Evolutionary conservation across 2,113 vertebrate genomes (phyloP), one percentile per base, ranked within the genome.

Genomic region (Menidia beryllina): DNA sequence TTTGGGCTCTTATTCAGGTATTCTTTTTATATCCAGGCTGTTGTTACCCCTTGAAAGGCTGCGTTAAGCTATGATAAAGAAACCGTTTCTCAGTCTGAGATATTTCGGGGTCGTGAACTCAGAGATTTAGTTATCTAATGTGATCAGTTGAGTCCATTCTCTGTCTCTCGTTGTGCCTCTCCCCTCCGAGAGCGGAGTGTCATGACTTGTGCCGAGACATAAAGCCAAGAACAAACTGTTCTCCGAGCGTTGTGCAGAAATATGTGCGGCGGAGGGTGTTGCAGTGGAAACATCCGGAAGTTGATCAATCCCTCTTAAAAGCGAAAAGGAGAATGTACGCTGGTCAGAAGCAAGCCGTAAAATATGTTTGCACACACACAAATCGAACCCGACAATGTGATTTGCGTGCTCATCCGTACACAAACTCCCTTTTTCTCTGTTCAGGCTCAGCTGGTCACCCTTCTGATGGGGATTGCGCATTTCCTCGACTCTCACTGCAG

Each of bases 181-280:
- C 61, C 47, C 27, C 58, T 78, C 72, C 75, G 69, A 72, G 17
- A 19, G 41, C n/a, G 7, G 61, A 82, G 75, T 79, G 79, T 83
- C 74, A 79, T 57, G 64, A 68, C 79, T 82, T 64, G 47, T 71
- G 36, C 74, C 60, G 69, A 36, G 53, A 72, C 71, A 59, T 38
- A 55, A 51, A n/a, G 89, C 90, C 90, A 91, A 87, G 91, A 88
- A 92, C 91, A 83, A 48, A 69, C 80, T 84, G 90, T 90, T 88
- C 90, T 54, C 78, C 51, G 68, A 81, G 77, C 15, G 4, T n/a
- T n/a, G 36, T 19, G 50, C 64, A 81, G 84, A 90, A 80, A 70
- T 71, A 81, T 79, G 80, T 63, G 75, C 64, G 72, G 57, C 3
- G 11, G 47, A 86, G 75, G 34, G 41, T 70, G 78, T 63, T 69